Conservation (phyloP, 2,888 invertebrate genomes). For the Volucella inanis region DNA sequence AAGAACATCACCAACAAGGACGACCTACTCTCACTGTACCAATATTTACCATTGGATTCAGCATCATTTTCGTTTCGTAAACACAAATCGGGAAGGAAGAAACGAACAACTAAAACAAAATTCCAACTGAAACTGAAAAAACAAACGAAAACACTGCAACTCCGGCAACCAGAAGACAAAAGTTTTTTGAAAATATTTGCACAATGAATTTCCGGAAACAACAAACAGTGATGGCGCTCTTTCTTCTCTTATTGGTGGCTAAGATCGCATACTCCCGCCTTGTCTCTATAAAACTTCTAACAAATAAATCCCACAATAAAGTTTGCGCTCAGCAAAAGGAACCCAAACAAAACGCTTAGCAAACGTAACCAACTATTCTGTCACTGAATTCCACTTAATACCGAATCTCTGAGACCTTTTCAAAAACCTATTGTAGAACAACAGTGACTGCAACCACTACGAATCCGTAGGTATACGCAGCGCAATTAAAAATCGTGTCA, state of each 20-base stretch:
- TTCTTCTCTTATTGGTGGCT: background rate
- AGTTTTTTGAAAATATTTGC: constrained; percentile 70
- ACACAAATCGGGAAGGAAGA: constrained; percentile 20
- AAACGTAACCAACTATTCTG: constrained; percentile 27
- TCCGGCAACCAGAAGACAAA: constrained; percentile 42
- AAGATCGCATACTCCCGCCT: background rate
- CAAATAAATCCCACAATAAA: constrained; percentile 25
- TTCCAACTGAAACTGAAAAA: constrained; percentile 17
- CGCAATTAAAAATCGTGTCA: constrained; percentile 52
- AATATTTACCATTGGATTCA: constrained; percentile 42
- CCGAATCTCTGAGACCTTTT: background rate
- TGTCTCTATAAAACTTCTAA: background rate
- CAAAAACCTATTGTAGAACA: background rate
- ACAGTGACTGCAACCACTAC: background rate
- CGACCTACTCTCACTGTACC: background rate
- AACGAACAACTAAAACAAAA: constrained; percentile 6
- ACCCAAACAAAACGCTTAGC: constrained; percentile 21
- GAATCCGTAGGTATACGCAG: constrained; percentile 5
- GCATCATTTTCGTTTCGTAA: constrained; percentile 28
- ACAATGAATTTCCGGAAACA: constrained; percentile 68
- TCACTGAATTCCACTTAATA: constrained; percentile 18
- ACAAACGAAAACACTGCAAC: constrained; percentile 21
- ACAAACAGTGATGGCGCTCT: constrained; percentile 55
- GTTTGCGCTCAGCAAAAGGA: constrained; percentile 19
- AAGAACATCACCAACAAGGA: background rate